Evolutionary conservation across 2,888 invertebrate genomes (phyloP).

Genomic region (Sinotaia quadrata): DNA sequence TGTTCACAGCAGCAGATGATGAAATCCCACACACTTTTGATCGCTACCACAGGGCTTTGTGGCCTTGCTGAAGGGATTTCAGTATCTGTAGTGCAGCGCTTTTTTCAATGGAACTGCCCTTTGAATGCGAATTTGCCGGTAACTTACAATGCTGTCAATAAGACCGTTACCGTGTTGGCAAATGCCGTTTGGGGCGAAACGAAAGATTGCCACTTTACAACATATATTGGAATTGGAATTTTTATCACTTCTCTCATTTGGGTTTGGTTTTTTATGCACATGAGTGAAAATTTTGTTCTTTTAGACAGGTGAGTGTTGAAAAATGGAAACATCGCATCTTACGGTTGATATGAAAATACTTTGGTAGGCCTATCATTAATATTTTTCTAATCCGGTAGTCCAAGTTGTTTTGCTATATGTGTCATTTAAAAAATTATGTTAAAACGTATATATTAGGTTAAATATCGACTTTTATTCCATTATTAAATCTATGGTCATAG

Average conservation of each 20-base stretch:
- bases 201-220: background rate
- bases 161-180: background rate
- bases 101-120: background rate
- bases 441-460: no score
- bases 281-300: no score
- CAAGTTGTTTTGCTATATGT: no score
- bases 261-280: conserved; percentile 13
- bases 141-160: background rate
- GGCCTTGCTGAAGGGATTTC: background rate
- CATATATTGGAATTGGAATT: conserved; percentile 3
- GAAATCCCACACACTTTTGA: background rate
- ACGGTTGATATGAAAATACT: no score
- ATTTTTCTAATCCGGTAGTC: no score
- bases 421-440: no score
- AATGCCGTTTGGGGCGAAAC: background rate
- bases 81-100: background rate
- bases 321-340: no score
- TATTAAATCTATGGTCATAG: no score
- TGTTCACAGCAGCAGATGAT: no score
- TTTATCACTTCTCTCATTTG: conserved; percentile 11
- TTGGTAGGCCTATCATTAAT: no score
- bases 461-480: no score
- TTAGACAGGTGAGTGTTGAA: no score
- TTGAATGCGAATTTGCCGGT: background rate
- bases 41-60: background rate